A percentile compares a stretch with the other conserved stretches of the same genome.
phyloP scores from a whole-genome alignment of 1,140 invertebrate species.

The Drosophila obscura region DNA sequence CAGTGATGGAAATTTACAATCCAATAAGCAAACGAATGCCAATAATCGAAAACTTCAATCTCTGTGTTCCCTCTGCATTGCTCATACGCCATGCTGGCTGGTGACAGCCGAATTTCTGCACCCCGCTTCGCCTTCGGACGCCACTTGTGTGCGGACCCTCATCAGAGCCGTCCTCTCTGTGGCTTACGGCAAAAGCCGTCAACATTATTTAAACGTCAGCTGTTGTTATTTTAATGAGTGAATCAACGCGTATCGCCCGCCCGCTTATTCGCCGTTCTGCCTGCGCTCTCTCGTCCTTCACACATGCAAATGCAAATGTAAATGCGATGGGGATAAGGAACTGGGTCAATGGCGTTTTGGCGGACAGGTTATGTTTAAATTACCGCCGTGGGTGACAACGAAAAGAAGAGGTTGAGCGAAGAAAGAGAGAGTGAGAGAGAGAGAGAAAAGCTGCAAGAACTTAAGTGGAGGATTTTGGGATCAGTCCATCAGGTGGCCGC shows the following conservation, averaged over 20 bases:
- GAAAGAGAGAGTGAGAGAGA: not conserved
- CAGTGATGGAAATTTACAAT: too few species aligned
- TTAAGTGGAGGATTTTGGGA: too few species aligned
- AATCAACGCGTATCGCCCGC: slow-evolving; percentile 45
- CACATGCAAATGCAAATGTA: slow-evolving; percentile 42
- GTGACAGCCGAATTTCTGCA: slow-evolving; percentile 10
- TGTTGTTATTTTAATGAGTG: slow-evolving; percentile 69
- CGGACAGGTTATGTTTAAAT: slow-evolving; percentile 51
- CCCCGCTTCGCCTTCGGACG: not conserved
- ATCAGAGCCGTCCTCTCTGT: slow-evolving; percentile 10
- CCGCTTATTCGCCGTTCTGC: slow-evolving; percentile 13
- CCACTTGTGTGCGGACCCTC: slow-evolving; percentile 6
- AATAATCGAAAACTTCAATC: slow-evolving; percentile 25
- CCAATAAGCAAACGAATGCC: too few species aligned
- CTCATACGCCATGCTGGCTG: slow-evolving; percentile 16
- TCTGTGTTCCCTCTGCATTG: slow-evolving; percentile 11
- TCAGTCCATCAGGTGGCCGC: not conserved
- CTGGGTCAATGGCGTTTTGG: slow-evolving; percentile 50
- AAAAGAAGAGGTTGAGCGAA: not conserved
- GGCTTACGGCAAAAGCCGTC: slow-evolving; percentile 17
- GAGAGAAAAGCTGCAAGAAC: too few species aligned
- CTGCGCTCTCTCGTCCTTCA: slow-evolving; percentile 17
- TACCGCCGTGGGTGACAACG: slow-evolving; percentile 16
- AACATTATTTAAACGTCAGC: slow-evolving; percentile 60
- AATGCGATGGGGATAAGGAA: slow-evolving; percentile 19